Evolutionary conservation across 2,113 vertebrate genomes (phyloP).

Genomic region (Coracopsis vasa): DNA sequence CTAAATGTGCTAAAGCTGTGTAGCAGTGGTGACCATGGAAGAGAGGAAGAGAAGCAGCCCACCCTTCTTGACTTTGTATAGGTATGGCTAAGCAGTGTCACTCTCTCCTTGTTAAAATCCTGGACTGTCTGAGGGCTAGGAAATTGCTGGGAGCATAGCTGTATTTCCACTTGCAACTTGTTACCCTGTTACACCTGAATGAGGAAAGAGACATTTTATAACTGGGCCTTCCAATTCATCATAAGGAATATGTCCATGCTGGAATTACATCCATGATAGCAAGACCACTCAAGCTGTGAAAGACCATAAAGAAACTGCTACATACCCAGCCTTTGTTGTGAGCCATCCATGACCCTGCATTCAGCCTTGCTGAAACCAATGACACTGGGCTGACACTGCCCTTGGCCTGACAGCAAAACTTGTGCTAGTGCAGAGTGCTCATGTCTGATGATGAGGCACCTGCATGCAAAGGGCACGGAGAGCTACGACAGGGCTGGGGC

Average conservation of each 20-base stretch:
- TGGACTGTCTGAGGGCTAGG: background rate
- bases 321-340: background rate
- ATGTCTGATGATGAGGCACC: background rate
- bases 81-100: background rate
- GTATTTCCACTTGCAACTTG: background rate
- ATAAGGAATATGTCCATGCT: background rate
- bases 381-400: background rate
- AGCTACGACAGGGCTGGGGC: background rate
- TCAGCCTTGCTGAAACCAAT: background rate
- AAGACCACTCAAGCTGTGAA: background rate
- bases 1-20: background rate
- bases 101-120: background rate
- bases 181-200: background rate
- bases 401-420: background rate
- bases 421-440: background rate
- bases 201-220: background rate
- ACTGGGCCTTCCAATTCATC: background rate
- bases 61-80: background rate
- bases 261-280: background rate
- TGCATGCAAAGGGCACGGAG: rapidly evolving
- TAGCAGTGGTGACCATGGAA: background rate
- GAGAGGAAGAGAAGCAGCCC: rapidly evolving
- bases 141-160: background rate
- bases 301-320: background rate
- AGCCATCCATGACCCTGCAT: background rate